These are phyloP conservation scores for Colletes latitarsis DNA, from an alignment of 1,140 invertebrate genomes.

Conservation along the genomic window DNA sequence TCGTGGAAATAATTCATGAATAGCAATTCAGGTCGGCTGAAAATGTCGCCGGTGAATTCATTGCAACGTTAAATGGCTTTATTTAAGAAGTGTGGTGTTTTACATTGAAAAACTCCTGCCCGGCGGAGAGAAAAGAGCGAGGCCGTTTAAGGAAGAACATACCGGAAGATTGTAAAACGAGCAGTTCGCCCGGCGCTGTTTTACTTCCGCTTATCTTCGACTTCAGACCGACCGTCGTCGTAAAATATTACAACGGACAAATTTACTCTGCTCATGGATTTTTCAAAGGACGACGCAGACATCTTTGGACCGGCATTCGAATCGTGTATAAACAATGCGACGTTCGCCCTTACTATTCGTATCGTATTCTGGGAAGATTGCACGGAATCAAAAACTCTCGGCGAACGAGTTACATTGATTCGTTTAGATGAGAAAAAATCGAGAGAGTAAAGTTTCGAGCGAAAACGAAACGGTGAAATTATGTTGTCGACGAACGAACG, in stretches of 20 bases:
- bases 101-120: conserved; percentile 11
- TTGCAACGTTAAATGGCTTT: conserved; percentile 36
- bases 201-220: conserved; percentile 34
- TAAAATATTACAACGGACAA: conserved; percentile 38
- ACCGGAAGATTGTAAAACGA: conserved; percentile 35
- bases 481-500: too few species aligned
- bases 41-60: conserved; percentile 27
- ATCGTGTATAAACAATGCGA: too few species aligned
- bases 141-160: neutral
- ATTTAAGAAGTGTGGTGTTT: conserved; percentile 18
- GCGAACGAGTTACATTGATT: too few species aligned
- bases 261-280: conserved; percentile 14
- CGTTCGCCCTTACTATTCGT: too few species aligned
- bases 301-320: too few species aligned
- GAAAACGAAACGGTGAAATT: too few species aligned
- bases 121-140: neutral
- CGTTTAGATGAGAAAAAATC: too few species aligned
- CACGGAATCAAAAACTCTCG: too few species aligned
- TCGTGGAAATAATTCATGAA: conserved; percentile 27
- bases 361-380: too few species aligned
- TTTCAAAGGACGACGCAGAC: too few species aligned
- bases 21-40: conserved; percentile 20
- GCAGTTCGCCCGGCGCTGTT: conserved; percentile 21
- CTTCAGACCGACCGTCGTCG: conserved; percentile 22
- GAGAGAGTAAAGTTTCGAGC: too few species aligned